Percentiles rank a stretch among this genome's conserved stretches.
Evolutionary conservation across 2,888 invertebrate genomes (phyloP).

Genomic region (Acleris cristana): DNA sequence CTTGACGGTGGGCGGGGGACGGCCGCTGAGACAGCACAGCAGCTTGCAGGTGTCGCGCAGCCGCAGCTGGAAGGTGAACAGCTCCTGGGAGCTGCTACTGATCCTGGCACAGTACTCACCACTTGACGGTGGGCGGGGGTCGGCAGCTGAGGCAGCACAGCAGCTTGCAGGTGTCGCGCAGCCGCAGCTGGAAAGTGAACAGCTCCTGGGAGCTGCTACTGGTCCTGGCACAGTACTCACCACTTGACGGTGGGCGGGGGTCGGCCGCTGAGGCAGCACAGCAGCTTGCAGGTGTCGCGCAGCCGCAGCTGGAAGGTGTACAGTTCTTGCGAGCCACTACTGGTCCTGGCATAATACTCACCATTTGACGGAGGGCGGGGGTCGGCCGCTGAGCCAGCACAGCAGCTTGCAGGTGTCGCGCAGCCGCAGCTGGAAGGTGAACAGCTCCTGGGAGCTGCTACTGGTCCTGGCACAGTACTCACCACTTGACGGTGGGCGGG

Average conservation of each 20-base stretch:
- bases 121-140: slow-evolving; percentile 96
- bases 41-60: slow-evolving; percentile 99
- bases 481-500: slow-evolving; percentile 95
- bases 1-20: slow-evolving; percentile 96
- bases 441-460: slow-evolving; percentile 74
- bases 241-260: slow-evolving; percentile 97
- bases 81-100: no score
- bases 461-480: slow-evolving; percentile 41
- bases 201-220: slow-evolving; percentile 45
- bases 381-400: slow-evolving; percentile 97
- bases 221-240: slow-evolving; percentile 65
- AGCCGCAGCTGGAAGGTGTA: slow-evolving; percentile 99
- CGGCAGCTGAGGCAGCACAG: slow-evolving; percentile 98
- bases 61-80: slow-evolving; percentile 98
- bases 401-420: slow-evolving; percentile 98
- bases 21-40: slow-evolving; percentile 97
- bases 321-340: slow-evolving; percentile 58
- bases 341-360: slow-evolving; percentile 54
- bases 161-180: slow-evolving; percentile 98
- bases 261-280: slow-evolving; percentile 97
- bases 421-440: slow-evolving; percentile 99
- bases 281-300: slow-evolving; percentile 97
- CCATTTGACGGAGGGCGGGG: slow-evolving; percentile 96
- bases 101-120: slow-evolving; percentile 73
- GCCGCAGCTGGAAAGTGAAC: slow-evolving; percentile 99